Base-by-base conservation (phyloP, 2,888 invertebrate genomes). In the Pyrocoelia pectoralis region DNA sequence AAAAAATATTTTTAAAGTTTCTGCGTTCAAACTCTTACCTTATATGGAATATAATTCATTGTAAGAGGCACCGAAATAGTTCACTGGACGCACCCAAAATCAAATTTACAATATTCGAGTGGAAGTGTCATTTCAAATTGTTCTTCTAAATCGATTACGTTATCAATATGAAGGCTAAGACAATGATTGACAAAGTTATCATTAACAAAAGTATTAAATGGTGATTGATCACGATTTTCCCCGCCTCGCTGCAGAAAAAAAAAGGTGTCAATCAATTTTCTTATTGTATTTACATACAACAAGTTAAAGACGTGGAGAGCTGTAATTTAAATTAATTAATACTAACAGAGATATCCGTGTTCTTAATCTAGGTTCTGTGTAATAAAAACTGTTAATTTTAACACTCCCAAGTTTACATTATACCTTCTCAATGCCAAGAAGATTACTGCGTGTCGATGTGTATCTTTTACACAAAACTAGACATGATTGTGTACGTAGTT, bases 311-410 rank as follows among this genome's bases (percentile, higher is more conserved):
- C 49, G 17, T 38, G 18, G 13, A 14, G 38, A 38, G 49, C 18
- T 38, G 56, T 56, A 58, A 43, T 40, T 58, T 33, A 29, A 43
- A 38, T 58, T 58, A 58, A 58, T 58, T 58, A 28, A 50, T 24
- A 13, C 24, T 41, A 52, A 41, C 52, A 52, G 52, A 28, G 51
- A 52, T 58, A 58, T 58, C 58, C 58, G 51, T 58, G 58, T 51
- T 58, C 52, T 43, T 51, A 58, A 58, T 33, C 52, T 33, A 43
- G 50, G 50, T 58, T 51, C 28, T 51, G 29, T 24, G 10, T 19
- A n/a, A 28, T 58, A 58, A 58, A 43, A 51, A 58, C 51, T 51
- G 19, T 57, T 24, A 48, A 41, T 57, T 46, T 40, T 51, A 52
- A 19, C 58, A 41, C 58, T 51, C 58, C 58, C 18, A 51, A 57